Conservation (phyloP, 2,888 invertebrate genomes). For the Epinotia demarniana region DNA sequence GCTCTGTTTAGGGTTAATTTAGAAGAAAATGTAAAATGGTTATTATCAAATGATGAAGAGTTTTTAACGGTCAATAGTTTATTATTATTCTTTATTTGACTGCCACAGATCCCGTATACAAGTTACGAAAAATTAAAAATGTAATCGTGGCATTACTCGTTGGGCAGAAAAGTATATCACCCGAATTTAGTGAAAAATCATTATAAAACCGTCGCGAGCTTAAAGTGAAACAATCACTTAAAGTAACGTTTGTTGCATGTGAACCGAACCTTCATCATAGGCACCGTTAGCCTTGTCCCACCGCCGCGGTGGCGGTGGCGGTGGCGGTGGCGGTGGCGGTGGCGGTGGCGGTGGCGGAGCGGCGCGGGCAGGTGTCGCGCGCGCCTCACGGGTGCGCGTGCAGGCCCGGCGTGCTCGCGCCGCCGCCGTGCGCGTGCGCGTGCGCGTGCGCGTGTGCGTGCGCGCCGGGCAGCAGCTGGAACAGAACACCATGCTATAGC, state of each 20-base stretch:
- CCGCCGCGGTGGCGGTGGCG: conserved; percentile 39
- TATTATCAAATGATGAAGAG: no score
- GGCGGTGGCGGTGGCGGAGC: conserved; percentile 56
- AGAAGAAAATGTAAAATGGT: no score
- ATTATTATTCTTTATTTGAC: no score
- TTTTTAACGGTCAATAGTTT: no score
- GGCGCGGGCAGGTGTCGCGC: conserved; percentile 57
- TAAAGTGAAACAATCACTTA: neutral
- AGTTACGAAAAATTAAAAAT: no score
- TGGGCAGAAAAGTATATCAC: neutral
- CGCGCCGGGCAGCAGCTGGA: conserved; percentile 61
- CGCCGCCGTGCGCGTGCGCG: conserved; percentile 53
- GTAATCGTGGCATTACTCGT: no score
- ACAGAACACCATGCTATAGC: conserved; percentile 27
- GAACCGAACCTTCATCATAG: neutral
- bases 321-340: conserved; percentile 48
- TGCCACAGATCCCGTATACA: no score
- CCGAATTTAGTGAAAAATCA: neutral
- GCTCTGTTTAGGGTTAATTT: no score
- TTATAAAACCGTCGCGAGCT: conserved; percentile 2
- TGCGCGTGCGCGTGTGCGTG: conserved; percentile 54
- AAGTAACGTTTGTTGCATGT: neutral
- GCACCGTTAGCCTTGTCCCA: conserved; percentile 5
- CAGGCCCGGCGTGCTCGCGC: conserved; percentile 56
- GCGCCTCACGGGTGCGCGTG: conserved; percentile 64